Percentiles rank a stretch among this genome's conserved stretches.
phyloP scores from a whole-genome alignment of 2,888 invertebrate genomes.

The Apamea epomidion region DNA sequence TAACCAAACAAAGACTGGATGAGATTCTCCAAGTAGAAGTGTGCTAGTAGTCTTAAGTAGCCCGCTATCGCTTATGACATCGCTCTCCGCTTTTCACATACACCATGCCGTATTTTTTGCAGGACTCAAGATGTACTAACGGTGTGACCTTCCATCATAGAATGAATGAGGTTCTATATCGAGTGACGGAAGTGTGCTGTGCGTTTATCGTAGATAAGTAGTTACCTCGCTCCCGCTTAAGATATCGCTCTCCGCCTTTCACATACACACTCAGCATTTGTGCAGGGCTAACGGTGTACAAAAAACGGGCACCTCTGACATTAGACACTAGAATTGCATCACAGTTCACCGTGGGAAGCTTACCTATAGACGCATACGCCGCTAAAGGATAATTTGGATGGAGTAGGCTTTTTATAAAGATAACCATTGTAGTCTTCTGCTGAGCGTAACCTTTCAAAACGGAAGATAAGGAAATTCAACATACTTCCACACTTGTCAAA shows the following conservation, averaged over 20 bases:
- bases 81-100: neutral
- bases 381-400: slow-evolving; percentile 64
- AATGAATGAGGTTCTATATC: neutral
- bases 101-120: too few relatives aligned
- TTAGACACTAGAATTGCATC: slow-evolving; percentile 89
- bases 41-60: neutral
- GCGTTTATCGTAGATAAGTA: neutral
- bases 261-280: slow-evolving; percentile 63
- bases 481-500: neutral
- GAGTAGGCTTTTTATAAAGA: slow-evolving; percentile 69
- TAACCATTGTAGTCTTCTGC: neutral
- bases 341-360: slow-evolving; percentile 87
- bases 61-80: slow-evolving; percentile 15
- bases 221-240: slow-evolving; percentile 17
- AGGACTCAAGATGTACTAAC: neutral
- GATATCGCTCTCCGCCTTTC: slow-evolving; percentile 44
- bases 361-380: slow-evolving; percentile 80
- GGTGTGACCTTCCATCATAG: neutral
- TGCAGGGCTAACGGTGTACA: slow-evolving; percentile 87
- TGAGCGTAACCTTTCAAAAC: too few relatives aligned
- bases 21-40: neutral
- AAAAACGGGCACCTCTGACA: slow-evolving; percentile 89
- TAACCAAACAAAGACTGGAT: neutral
- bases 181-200: neutral
- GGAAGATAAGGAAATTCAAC: neutral